Evolutionary conservation across 92 coral and sea anemone genomes (phyloP).

Genomic region (Zoanthus gigantus): DNA sequence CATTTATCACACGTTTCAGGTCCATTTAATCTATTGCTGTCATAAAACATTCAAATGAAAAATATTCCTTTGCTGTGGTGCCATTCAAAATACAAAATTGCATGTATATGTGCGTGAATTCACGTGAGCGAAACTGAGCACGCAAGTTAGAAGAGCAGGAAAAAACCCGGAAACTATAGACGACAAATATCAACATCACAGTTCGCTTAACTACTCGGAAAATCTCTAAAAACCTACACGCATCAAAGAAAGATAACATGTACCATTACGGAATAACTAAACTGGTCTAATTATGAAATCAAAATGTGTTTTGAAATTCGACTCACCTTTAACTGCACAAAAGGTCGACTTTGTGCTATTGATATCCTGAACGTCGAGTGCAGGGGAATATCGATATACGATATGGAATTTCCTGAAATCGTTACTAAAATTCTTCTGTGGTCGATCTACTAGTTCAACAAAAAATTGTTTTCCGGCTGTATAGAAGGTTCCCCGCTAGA

Average conservation of each 20-base stretch:
- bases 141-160: neutral
- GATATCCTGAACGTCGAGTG: constrained; percentile 8
- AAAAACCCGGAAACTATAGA: constrained; percentile 11
- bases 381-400: constrained; percentile 76
- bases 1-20: neutral
- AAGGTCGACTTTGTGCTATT: constrained; percentile 61
- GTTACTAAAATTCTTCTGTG: constrained; percentile 39
- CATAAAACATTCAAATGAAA: neutral
- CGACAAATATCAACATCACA: neutral
- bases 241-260: neutral
- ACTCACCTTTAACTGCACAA: constrained; percentile 78
- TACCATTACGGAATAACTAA: neutral
- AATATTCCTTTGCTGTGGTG: neutral
- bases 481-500: constrained; percentile 87
- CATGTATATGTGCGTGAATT: constrained; percentile 40
- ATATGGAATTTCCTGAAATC: constrained; percentile 84
- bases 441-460: constrained; percentile 65
- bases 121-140: constrained; percentile 7
- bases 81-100: neutral
- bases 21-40: neutral
- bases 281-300: neutral
- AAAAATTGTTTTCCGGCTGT: constrained; percentile 80
- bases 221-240: neutral
- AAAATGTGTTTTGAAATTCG: constrained; percentile 57
- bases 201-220: neutral